Evolutionary conservation across 2,797 vertebrate species (phyloP), one percentile per base, ranked within the genome.

Genomic region (Phylloscopus collybita): DNA sequence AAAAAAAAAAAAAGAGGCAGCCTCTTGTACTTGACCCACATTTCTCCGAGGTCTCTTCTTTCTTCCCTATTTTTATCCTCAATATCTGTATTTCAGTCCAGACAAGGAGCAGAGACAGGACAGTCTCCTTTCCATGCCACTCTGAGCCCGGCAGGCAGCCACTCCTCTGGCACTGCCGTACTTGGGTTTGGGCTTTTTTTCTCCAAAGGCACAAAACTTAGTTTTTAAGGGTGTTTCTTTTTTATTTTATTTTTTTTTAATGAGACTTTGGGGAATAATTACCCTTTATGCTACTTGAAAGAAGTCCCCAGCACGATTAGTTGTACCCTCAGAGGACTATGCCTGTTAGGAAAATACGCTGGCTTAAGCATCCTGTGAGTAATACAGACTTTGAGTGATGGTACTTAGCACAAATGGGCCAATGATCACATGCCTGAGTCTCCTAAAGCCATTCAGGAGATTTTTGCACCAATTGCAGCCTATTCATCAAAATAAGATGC

Each of bases 401-500:
- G 62, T 89, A 38, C 94, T 95, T 73, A 69, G 76, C 51, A 61
- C 85, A 95, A 75, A 95, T 87, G 92, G 95, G 92, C 83, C 75
- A 74, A 29, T 1, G 16, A 70, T 74, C 93, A 82, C 62, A 18
- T 74, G 79, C 59, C 36, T 38, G 69, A 72, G 65, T 23, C 74
- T 85, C 90, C 83, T 94, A 50, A 79, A 85, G 91, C 92, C 76
- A 75, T 89, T 90, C 80, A 40, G 91, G 85, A 85, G 81, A 84
- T 83, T 97, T 94, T 92, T 95, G 88, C 87, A 84, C 91, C 91
- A 51, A n/a, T 69, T 79, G 67, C 93, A 94, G 86, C 79, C 80
- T 90, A 95, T 97, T 89, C 92, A 93, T 97, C 95, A 94, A 94
- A 92, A 78, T 83, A 87, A 95, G 88, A 93, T 86, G 91, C 92